phyloP scores from a whole-genome alignment of 2,113 vertebrate genomes.

The Heliornis fulica region DNA sequence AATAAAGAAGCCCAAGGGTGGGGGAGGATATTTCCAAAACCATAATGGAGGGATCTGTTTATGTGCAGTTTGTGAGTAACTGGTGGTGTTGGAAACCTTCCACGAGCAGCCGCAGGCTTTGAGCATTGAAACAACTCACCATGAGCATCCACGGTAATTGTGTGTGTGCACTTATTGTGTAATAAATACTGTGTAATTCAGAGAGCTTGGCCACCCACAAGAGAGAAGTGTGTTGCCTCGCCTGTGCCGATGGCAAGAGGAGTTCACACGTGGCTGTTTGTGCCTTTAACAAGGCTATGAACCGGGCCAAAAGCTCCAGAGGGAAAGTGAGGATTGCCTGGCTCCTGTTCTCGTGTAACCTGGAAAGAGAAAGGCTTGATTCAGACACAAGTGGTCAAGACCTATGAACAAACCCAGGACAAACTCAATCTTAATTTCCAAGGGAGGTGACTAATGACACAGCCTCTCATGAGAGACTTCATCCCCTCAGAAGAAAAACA shows the following conservation, averaged over 20 bases:
- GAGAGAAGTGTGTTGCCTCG: fast-evolving
- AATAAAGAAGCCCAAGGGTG: background rate
- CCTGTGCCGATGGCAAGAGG: background rate
- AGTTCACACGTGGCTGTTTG: background rate
- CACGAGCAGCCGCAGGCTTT: background rate
- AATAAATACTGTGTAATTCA: background rate
- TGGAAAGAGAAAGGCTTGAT: background rate
- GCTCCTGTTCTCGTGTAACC: background rate
- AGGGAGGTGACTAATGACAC: background rate
- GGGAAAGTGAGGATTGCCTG: background rate
- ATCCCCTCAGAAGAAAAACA: background rate
- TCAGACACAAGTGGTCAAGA: background rate
- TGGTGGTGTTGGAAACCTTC: background rate
- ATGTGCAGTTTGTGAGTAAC: background rate
- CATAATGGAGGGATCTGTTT: background rate
- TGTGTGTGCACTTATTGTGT: background rate
- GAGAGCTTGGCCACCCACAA: background rate
- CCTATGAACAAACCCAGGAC: background rate
- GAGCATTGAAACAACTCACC: background rate
- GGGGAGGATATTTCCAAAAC: background rate
- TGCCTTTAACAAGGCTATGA: background rate
- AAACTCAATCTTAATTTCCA: background rate
- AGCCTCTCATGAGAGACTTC: background rate
- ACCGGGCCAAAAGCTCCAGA: background rate
- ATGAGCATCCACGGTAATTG: background rate